Evolutionary conservation across 2,113 vertebrate species (phyloP).

Genomic region (Ciconia maguari): DNA sequence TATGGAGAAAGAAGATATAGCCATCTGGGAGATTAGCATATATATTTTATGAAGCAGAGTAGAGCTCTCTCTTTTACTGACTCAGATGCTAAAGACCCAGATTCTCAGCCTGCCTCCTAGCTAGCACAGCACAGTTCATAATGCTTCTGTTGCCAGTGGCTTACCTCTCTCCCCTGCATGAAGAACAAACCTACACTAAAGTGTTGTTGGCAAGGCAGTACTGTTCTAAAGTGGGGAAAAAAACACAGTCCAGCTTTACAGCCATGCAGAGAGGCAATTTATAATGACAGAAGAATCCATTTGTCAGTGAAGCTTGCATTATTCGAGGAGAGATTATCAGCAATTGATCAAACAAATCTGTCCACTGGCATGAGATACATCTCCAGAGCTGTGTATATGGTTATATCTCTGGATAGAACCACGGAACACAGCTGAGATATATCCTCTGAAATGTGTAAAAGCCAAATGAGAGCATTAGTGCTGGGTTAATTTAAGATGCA

Average conservation of each 20-base stretch:
- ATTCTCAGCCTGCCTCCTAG: conserved; percentile 11
- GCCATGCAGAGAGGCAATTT: neutral
- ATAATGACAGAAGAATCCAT: neutral
- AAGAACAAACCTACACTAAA: neutral
- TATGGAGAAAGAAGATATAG: conserved; percentile 34
- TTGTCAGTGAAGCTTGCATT: neutral
- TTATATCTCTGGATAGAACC: neutral
- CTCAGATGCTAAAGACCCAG: conserved; percentile 42
- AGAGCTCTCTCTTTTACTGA: conserved; percentile 16
- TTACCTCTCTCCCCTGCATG: neutral
- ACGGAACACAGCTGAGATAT: neutral
- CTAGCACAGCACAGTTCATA: neutral
- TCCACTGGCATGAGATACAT: neutral
- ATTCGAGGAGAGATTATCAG: neutral
- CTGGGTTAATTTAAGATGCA: neutral
- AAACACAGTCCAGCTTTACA: neutral
- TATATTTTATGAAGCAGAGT: conserved; percentile 60
- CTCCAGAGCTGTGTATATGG: neutral
- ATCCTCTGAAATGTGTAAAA: neutral
- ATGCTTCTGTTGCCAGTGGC: neutral
- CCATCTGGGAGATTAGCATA: conserved; percentile 64
- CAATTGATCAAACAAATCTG: neutral
- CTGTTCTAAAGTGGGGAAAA: neutral
- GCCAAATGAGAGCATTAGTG: neutral
- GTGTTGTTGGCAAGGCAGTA: neutral